phyloP scores from a whole-genome alignment of 2,888 invertebrate genomes.

The Caradrina kadenii region DNA sequence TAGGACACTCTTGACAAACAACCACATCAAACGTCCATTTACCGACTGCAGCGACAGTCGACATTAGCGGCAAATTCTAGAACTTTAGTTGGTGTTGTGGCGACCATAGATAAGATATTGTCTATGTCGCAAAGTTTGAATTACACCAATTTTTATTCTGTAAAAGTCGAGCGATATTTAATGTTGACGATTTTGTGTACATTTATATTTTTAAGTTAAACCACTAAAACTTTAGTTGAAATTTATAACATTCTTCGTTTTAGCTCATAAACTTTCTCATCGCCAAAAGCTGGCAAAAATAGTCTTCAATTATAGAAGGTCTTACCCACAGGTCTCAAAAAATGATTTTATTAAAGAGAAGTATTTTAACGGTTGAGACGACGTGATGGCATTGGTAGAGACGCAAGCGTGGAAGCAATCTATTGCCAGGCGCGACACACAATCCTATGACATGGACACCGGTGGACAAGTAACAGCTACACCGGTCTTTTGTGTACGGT shows the following conservation, averaged over 20 bases:
- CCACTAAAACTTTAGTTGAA: neutral
- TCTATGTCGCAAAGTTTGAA: constrained; percentile 36
- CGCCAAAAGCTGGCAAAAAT: neutral
- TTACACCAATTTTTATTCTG: neutral
- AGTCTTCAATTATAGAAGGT: too few species aligned
- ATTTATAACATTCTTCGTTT: neutral
- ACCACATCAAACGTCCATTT: constrained; percentile 92
- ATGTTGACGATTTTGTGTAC: neutral
- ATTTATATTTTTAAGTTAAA: neutral
- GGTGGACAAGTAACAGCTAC: too few species aligned
- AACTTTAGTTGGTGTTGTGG: constrained; percentile 79
- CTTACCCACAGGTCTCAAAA: too few species aligned
- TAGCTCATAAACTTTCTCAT: neutral
- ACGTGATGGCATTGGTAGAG: too few species aligned
- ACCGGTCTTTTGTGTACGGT: too few species aligned
- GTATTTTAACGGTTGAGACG: too few species aligned
- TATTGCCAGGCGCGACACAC: too few species aligned
- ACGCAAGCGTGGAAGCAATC: too few species aligned
- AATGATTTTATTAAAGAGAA: too few species aligned
- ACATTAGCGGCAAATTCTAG: constrained; percentile 80
- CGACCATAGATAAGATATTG: constrained; percentile 74
- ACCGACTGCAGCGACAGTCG: constrained; percentile 91
- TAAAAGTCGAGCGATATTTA: neutral
- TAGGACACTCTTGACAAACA: constrained; percentile 92
- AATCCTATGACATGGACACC: too few species aligned